These are phyloP conservation scores for Xerus inauris DNA, from an alignment of 2,113 vertebrate species.

Conservation along the genomic window DNA sequence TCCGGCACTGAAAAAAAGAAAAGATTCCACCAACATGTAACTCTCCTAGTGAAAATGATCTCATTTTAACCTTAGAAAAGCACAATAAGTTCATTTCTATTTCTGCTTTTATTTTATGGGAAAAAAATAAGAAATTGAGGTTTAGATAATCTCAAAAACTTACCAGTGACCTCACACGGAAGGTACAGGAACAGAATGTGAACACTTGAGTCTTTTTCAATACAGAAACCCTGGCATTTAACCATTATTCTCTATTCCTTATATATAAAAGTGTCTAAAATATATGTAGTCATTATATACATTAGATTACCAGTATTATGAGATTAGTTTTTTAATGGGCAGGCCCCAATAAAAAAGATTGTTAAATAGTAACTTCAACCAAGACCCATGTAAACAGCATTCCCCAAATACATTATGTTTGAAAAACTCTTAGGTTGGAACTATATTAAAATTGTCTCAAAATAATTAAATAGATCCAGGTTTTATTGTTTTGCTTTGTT, in stretches of 20 bases:
- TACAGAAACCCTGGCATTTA: background rate
- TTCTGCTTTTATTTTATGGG: background rate
- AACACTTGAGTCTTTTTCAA: background rate
- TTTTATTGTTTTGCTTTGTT: background rate
- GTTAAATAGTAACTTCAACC: background rate
- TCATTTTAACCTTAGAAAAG: background rate
- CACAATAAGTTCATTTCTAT: background rate
- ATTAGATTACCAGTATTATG: background rate
- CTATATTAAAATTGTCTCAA: background rate
- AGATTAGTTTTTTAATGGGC: background rate
- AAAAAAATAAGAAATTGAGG: background rate
- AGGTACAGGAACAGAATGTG: background rate
- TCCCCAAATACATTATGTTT: background rate
- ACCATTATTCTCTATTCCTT: background rate
- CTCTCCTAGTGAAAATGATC: background rate
- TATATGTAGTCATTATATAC: background rate
- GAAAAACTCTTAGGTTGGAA: background rate
- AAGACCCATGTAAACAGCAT: background rate
- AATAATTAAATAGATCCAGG: background rate
- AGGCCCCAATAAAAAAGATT: background rate
- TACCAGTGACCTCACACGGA: background rate
- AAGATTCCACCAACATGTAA: background rate
- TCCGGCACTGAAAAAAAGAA: background rate
- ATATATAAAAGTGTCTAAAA: background rate
- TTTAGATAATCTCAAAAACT: background rate